phyloP scores from a whole-genome alignment of 2,113 vertebrate species.

The Lepidothrix coronata region DNA sequence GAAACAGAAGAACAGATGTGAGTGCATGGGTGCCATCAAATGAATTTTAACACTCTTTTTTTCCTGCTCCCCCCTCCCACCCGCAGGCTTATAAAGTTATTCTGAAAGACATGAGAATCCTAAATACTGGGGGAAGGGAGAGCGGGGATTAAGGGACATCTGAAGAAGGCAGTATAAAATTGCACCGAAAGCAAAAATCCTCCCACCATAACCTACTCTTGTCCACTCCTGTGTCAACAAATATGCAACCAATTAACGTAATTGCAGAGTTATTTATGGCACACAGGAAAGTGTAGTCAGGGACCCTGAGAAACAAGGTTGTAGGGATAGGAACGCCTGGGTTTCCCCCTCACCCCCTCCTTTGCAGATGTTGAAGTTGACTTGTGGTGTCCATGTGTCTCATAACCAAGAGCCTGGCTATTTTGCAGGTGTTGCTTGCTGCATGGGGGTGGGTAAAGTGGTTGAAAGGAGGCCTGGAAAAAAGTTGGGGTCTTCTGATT shows the following conservation, averaged over 20 bases:
- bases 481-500: constrained; percentile 68
- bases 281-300: constrained; percentile 75
- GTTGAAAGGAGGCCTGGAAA: constrained; percentile 38
- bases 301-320: constrained; percentile 71
- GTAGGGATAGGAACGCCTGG: constrained; percentile 50
- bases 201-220: constrained; percentile 62
- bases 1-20: constrained; percentile 49
- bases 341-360: constrained; percentile 1
- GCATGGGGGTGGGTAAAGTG: constrained; percentile 28
- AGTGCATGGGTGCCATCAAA: constrained; percentile 38
- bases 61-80: background rate
- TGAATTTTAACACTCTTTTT: constrained; percentile 32
- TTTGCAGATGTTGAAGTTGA: constrained; percentile 71
- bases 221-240: constrained; percentile 75
- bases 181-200: constrained; percentile 65
- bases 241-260: constrained; percentile 86
- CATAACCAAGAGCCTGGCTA: constrained; percentile 68
- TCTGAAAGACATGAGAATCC: constrained; percentile 53
- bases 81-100: constrained; percentile 56
- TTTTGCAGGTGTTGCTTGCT: constrained; percentile 78
- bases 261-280: constrained; percentile 82
- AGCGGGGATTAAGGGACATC: constrained; percentile 43
- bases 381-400: constrained; percentile 80
- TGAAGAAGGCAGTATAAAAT: constrained; percentile 61
- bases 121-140: constrained; percentile 50